Percentiles rank a stretch among this genome's conserved stretches.
These are phyloP conservation scores for Tetanocera ferruginea DNA, from an alignment of 2,888 invertebrate species.

Conservation along the genomic window DNA sequence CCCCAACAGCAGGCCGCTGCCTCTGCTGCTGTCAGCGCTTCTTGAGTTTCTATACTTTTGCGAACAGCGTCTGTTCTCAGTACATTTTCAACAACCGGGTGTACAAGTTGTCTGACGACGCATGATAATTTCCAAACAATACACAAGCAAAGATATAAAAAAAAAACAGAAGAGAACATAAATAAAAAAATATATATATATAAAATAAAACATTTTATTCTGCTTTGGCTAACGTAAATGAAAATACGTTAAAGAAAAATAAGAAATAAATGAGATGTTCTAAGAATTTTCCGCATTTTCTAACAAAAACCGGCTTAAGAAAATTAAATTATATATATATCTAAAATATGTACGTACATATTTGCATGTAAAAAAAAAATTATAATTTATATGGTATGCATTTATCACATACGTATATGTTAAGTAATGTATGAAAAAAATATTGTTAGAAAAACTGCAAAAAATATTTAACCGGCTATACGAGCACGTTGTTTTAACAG, in stretches of 20 bases:
- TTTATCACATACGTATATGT: neutral
- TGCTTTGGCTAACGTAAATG: neutral
- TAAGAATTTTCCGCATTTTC: too few species aligned
- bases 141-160: neutral
- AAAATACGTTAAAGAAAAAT: too few species aligned
- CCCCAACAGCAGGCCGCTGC: constrained; percentile 12
- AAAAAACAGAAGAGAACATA: neutral
- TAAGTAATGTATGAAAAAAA: neutral
- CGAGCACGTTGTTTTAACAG: too few species aligned
- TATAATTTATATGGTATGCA: neutral
- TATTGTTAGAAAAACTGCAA: neutral
- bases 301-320: neutral
- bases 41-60: neutral
- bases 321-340: neutral
- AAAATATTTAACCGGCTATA: too few species aligned
- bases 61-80: constrained; percentile 35
- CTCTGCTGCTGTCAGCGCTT: neutral
- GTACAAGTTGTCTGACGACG: neutral
- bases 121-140: neutral
- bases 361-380: neutral
- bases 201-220: neutral
- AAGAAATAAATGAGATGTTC: too few species aligned
- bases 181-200: neutral
- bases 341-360: neutral
- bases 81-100: constrained; percentile 31